Evolutionary conservation across 1,140 invertebrate genomes (phyloP), one percentile per base, ranked within the genome.

Genomic region (Gerris buenoi): DNA sequence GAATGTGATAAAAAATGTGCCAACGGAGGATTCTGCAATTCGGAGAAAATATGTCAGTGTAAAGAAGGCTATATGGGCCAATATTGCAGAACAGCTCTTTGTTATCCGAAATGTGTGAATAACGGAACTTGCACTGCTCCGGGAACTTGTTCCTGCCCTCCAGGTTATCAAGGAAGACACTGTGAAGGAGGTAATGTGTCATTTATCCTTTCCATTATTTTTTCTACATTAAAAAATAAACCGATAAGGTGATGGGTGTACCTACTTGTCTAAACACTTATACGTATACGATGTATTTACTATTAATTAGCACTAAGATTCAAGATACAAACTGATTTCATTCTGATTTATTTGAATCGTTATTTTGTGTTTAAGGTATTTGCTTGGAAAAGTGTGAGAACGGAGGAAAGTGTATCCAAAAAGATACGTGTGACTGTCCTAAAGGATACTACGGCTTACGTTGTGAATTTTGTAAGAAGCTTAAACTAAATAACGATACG

Each of bases 401-500:
- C 75, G 91, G 91, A n/a, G 93, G 93, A 13, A 95, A 95, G 81
- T 95, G 93, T 75, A 83, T 94, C 72, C 90, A 93, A 76, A 95
- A 95, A 76, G 91, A 95, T 75, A 91, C 87, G 10, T 95, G 92
- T 74, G 85, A 89, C 72, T 95, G 92, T 78, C 83, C 90, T 1
- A 90, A 89, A 77, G 92, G 92, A 46, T 94, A 90, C 77, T 94
- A 91, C 78, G 92, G 92, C 67, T 79, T 87, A 25, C 83, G 85
- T 65, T 95, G 93, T 77, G 90, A 95, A 85, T 92, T 88, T 78
- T 93, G 91, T 93, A 82, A 88, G 88, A 88, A 74, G n/a, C n/a
- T n/a, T n/a, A n/a, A n/a, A n/a, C n/a, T n/a, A n/a, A n/a, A n/a
- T n/a, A n/a, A n/a, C n/a, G n/a, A n/a, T n/a, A n/a, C n/a, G n/a